These are phyloP conservation scores for Thaumatotibia leucotreta DNA, from an alignment of 1,140 invertebrate genomes.

Conservation along the genomic window DNA sequence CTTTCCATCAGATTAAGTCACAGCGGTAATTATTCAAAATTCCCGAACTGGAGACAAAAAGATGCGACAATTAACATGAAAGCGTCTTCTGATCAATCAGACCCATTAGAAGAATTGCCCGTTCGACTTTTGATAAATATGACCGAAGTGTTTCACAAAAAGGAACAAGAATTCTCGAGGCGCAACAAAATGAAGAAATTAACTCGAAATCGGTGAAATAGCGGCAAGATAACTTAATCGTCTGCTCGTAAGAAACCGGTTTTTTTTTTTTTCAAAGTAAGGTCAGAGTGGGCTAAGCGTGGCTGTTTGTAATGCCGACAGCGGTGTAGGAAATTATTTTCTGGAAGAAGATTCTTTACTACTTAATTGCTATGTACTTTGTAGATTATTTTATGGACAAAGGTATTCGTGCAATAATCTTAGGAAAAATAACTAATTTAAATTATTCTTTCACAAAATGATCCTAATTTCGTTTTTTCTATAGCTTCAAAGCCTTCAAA, in stretches of 20 bases:
- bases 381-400: too few relatives aligned
- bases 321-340: constrained; percentile 4
- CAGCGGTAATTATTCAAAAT: not conserved
- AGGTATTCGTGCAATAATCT: too few relatives aligned
- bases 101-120: constrained; percentile 61
- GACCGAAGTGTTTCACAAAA: constrained; percentile 20
- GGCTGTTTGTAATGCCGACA: constrained; percentile 27
- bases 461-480: too few relatives aligned
- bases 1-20: not conserved
- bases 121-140: constrained; percentile 43
- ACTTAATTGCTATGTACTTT: constrained; percentile 4
- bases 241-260: constrained; percentile 43
- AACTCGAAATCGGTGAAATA: constrained; percentile 68
- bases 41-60: not conserved
- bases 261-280: constrained; percentile 20
- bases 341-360: constrained; percentile 3
- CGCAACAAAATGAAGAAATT: constrained; percentile 71
- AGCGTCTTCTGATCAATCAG: constrained; percentile 25
- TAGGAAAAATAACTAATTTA: too few relatives aligned
- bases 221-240: constrained; percentile 67
- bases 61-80: constrained; percentile 14
- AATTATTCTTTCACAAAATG: too few relatives aligned
- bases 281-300: constrained; percentile 16
- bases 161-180: constrained; percentile 42
- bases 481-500: too few relatives aligned